Base-by-base conservation (phyloP, 2,888 invertebrate species). In the Priocnemis perturbator region DNA sequence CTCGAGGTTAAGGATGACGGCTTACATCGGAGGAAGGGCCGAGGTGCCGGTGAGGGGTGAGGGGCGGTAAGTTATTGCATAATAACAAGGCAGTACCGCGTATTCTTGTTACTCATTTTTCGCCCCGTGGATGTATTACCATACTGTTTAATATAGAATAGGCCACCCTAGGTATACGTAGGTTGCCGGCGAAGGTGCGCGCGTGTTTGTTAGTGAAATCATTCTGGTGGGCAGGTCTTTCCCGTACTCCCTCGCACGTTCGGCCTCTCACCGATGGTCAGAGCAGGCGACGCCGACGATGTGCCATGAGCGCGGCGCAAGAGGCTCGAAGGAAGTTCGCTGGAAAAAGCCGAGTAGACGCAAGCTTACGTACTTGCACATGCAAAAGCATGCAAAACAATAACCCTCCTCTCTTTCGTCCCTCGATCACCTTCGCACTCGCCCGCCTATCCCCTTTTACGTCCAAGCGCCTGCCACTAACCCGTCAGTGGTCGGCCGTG, bases 111-210 rank as follows among this genome's bases (percentile, higher is more conserved):
- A 83, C 81, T 81, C 78, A 83, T 84, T 84, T 87, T 86, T 85
- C 83, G 77, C 81, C 76, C 76, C 67, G 74, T 73, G 64, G 75
- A 60, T 65, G 75, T 77, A 87, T 88, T 88, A 87, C 82, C 88
- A 88, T 88, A 87, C 83, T 84, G 83, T 85, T 86, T 87, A 86
- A 88, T 87, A 84, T 84, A 85, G 85, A 86, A 83, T 83, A 80
- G 84, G 76, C 71, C 64, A 62, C 44, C 55, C 30, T 15, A 60
- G 60, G 55, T 65, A 58, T 53, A 26, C 19, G 26, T 57, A 11
- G 37, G 7, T 2, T 11, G 37, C 11, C 53, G 26, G 20, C 53
- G 14, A 26, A 53, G 52, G 62, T 30, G 17, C n/a, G 48, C 48
- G 30, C 20, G 65, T 30, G n/a, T 20, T 60, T 60, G 58, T 59